Base-by-base conservation (phyloP, 2,113 vertebrate species). In the Tragelaphus imberbis region DNA sequence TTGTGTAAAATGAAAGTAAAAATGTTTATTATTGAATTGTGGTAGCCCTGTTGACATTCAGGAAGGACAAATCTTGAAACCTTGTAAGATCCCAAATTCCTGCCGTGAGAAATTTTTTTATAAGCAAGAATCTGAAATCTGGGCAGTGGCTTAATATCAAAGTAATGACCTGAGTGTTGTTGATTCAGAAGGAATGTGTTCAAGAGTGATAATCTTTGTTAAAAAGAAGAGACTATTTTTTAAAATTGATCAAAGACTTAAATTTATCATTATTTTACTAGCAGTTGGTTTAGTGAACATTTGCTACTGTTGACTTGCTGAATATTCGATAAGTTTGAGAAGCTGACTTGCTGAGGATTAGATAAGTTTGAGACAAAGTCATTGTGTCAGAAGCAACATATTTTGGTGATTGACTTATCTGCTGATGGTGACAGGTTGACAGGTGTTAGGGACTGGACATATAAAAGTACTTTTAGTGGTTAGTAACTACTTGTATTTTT, bases 111-210 rank as follows among this genome's bases (percentile, higher is more conserved):
- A 84, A 65, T 65, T 97, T 81, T 85, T 94, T 82, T 79, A 56
- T 53, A 94, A 92, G 53, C 19, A 84, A 87, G 84, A 77, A 33
- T 88, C 71, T 95, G 59, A 96, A 96, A 75, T 88, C 40, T 80
- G 56, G 95, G 97, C 96, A 84, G 51, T 94, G 87, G 87, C 79
- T 93, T 94, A 89, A 90, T 92, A 97, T 96, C 94, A 95, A 96
- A 97, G 80, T 21, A 55, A 36, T 51, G 53, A 68, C 87, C 80
- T 77, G 53, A 80, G 25, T 84, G 53, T 53, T 90, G 91, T 88
- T 97, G 82, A 80, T 80, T 81, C 49, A 85, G 21, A 47, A 65
- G 63, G 95, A 95, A 56, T 88, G 30, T 97, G 95, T 87, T 93
- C n/a, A 28, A n/a, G 25, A 90, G 8, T 95, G 94, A 98, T 97